These are phyloP conservation scores for Leucania comma DNA, from an alignment of 2,888 invertebrate species.

Conservation along the genomic window DNA sequence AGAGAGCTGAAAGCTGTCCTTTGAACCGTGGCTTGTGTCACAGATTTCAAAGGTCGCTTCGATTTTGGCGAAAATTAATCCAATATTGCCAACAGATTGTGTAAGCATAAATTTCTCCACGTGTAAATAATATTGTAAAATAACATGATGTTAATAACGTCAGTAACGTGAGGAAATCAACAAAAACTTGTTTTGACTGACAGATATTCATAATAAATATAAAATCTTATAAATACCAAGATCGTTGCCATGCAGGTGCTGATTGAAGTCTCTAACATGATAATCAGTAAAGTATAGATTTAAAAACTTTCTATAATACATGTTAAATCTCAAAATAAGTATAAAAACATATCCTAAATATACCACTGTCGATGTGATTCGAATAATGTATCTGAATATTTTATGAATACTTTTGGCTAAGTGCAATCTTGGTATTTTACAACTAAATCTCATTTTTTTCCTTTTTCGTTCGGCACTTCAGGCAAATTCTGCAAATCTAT, in stretches of 20 bases:
- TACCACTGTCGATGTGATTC: background rate
- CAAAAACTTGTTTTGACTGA: conserved; percentile 8
- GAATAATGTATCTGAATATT: conserved; percentile 36
- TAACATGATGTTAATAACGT: conserved; percentile 6
- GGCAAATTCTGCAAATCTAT: conserved; percentile 29
- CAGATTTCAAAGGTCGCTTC: conserved; percentile 67
- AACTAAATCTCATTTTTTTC: conserved; percentile 31
- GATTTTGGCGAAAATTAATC: conserved; percentile 68
- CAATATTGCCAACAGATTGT: conserved; percentile 64
- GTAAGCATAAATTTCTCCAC: conserved; percentile 45
- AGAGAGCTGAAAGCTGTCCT: conserved; percentile 70
- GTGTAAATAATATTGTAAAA: conserved; percentile 19
- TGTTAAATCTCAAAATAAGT: background rate
- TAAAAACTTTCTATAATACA: background rate
- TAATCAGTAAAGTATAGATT: background rate
- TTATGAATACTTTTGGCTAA: conserved; percentile 22
- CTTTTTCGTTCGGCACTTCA: conserved; percentile 24
- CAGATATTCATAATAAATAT: conserved; percentile 2
- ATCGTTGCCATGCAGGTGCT: background rate
- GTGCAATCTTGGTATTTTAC: conserved; percentile 16
- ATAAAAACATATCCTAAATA: conserved; percentile 2
- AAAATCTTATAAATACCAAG: background rate
- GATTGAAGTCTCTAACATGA: background rate
- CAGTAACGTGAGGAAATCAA: conserved; percentile 18
- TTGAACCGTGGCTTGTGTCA: conserved; percentile 66